Base-by-base conservation (phyloP, 2,797 vertebrate species). In the Darevskia nairensis region DNA sequence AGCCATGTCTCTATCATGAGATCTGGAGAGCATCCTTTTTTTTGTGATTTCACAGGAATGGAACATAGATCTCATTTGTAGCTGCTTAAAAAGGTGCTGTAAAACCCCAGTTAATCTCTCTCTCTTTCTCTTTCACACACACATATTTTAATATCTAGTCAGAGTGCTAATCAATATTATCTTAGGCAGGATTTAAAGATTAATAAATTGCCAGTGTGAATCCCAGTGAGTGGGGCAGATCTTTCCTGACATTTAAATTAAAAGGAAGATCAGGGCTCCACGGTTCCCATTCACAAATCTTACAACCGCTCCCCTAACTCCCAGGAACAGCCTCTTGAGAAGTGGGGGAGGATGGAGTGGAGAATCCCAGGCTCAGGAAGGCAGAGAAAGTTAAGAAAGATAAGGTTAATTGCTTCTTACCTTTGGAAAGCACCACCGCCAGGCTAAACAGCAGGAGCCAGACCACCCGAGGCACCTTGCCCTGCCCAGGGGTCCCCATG, bases 351-450 rank as follows among this genome's bases (percentile, higher is more conserved):
- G 59, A 1, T 2, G 32, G 32, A 35, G 10, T 3, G 9, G 21
- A 29, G 44, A 29, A 17, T 19, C 39, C 39, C 80, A 44, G n/a
- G 2, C 44, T 13, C 44, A 41, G 55, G 11, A 10, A 64, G 4
- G 29, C 15, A 44, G 29, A 3, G 32, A 76, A 41, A 76, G 66
- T 69, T 44, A 0, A 50, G 84, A 68, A 46, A 50, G 55, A 21
- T 29, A 86, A 74, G 76, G 85, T 44, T 11, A 46, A 68, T 0
- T 1, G 82, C 81, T 69, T 66, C 97, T 97, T 95, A 97, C 97
- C 97, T 97, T 96, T 95, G 86, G 95, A 94, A 89, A 96, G 93
- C 50, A 97, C 94, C 81, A 95, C 94, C 29, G 96, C 96, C 94
- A 97, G 91, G 93, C 96, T 94, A 93, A 97, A 27, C 61, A 97